These are phyloP conservation scores for Microcebus lehilahytsara DNA, from an alignment of 2,113 vertebrate genomes.

Conservation along the genomic window DNA sequence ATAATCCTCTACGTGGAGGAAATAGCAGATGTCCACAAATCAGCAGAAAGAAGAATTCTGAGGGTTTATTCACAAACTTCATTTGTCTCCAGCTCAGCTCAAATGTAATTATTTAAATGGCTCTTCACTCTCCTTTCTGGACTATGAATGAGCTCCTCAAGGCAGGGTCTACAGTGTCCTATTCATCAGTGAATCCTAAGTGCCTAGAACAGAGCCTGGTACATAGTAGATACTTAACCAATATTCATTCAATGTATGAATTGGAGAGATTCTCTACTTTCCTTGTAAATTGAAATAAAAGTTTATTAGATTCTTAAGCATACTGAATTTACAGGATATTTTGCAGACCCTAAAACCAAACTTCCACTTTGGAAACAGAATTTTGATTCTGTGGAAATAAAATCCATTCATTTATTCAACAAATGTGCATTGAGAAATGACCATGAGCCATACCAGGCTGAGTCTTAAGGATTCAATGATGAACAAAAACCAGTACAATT, in stretches of 20 bases:
- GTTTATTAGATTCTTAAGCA: background rate
- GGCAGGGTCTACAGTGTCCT: background rate
- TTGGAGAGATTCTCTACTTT: background rate
- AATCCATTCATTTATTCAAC: background rate
- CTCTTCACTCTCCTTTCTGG: background rate
- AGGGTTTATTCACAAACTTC: background rate
- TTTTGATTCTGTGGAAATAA: background rate
- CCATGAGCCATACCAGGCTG: background rate
- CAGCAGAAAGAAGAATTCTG: background rate
- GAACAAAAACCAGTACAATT: background rate
- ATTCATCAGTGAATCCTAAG: background rate
- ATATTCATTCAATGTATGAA: background rate
- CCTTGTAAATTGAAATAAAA: background rate
- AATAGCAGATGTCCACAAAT: conserved; percentile 22
- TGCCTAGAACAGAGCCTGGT: background rate
- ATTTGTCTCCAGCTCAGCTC: background rate
- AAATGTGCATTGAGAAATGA: background rate
- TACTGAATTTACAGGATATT: background rate
- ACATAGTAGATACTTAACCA: background rate
- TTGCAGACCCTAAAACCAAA: background rate
- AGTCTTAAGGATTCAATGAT: background rate
- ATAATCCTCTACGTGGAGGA: background rate
- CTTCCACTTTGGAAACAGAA: background rate
- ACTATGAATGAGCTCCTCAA: background rate
- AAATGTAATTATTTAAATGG: conserved; percentile 2